phyloP scores from a whole-genome alignment of 2,888 invertebrate genomes.

The Papilio elwesi region DNA sequence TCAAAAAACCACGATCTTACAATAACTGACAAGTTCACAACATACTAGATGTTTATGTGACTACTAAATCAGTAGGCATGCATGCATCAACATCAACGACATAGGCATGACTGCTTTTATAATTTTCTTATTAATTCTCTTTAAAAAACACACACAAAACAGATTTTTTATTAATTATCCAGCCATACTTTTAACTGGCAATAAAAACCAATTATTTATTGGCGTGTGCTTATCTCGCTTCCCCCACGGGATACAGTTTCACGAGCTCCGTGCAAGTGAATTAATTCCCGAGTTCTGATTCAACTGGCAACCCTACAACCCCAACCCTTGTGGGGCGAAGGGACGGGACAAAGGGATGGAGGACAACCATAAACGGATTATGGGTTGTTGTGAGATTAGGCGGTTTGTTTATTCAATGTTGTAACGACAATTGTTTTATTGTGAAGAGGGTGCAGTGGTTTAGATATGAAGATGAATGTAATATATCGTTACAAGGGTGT shows the following conservation, averaged over 20 bases:
- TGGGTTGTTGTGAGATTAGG: conserved; percentile 38
- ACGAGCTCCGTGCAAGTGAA: conserved; percentile 35
- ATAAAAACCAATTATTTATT: conserved; percentile 37
- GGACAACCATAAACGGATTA: conserved; percentile 38
- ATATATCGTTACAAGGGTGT: not conserved
- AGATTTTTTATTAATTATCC: not conserved
- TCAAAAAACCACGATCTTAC: no score
- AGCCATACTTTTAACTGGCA: not conserved
- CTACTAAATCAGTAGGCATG: no score
- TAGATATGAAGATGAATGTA: not conserved
- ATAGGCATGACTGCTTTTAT: not conserved
- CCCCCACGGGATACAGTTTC: conserved; percentile 25
- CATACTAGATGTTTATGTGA: no score
- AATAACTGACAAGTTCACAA: no score
- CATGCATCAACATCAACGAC: not conserved
- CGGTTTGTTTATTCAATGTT: conserved; percentile 40
- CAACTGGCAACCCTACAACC: conserved; percentile 19
- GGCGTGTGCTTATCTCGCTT: conserved; percentile 23
- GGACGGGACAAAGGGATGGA: conserved; percentile 9
- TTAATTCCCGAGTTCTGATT: conserved; percentile 37
- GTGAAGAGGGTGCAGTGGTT: conserved; percentile 19
- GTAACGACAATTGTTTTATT: conserved; percentile 41
- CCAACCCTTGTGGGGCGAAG: not conserved
- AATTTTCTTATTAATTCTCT: not conserved
- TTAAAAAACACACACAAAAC: not conserved